Conservation (phyloP, 1,140 invertebrate genomes). For the Rhopalosiphum maidis region DNA sequence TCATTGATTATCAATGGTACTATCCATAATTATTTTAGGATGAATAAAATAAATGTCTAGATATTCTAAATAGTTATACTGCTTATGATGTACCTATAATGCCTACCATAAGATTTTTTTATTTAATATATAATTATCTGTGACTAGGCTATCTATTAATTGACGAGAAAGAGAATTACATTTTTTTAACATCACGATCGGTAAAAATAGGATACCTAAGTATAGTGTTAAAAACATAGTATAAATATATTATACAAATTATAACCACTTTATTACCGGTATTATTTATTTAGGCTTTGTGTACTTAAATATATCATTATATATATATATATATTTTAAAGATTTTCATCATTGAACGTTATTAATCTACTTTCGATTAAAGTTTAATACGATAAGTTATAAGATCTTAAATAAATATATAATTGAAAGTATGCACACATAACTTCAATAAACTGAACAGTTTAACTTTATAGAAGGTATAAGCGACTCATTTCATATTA, state of each 20-base stretch:
- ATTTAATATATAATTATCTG: not conserved
- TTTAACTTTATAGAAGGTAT: not conserved
- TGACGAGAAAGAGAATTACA: not conserved
- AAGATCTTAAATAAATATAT: not conserved
- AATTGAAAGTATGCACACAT: not conserved
- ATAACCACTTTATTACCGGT: not conserved
- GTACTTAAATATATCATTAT: not conserved
- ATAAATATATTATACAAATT: not conserved
- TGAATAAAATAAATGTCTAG: not conserved
- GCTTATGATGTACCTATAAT: not conserved
- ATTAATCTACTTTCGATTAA: not conserved
- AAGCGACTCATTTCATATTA: not conserved
- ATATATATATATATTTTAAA: not conserved
- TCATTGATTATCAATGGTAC: conserved; percentile 2
- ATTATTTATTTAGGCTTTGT: not conserved
- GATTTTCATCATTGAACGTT: not conserved
- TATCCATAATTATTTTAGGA: conserved; percentile 2
- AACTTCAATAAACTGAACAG: not conserved
- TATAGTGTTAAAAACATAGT: too few relatives aligned
- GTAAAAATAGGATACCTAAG: not conserved
- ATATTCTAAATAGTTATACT: not conserved
- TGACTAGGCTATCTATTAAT: not conserved
- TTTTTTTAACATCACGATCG: not conserved
- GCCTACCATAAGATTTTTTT: not conserved
- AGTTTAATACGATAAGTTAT: not conserved